Base-by-base conservation (phyloP, 1,140 invertebrate genomes). In the Matsumurasca onukii region DNA sequence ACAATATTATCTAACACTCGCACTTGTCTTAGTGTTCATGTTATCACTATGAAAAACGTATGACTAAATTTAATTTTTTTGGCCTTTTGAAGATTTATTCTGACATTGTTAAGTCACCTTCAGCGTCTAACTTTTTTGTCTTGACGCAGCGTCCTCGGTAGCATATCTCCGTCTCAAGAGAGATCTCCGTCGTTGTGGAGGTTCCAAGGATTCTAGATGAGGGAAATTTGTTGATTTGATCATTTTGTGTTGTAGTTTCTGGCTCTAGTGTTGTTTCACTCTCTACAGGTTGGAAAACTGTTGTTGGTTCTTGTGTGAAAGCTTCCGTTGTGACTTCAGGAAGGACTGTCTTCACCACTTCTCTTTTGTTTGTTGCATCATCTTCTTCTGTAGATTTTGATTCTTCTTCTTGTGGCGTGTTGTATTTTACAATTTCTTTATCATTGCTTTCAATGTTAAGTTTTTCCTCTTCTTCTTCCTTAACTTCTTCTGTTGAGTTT, bases 161-260 rank as follows among this genome's bases (percentile, higher is more conserved):
- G 74, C 91, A 93, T 57, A 93, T 93, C 80, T 93, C 91, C 22
- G 91, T 92, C 84, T 92, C 91, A 70, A 92, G 88, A 9, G 91
- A 91, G 31, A 92, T 84, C 80, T 91, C 89, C 0, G 89, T 90
- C 0, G 90, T 91, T 55, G 90, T 91, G 0, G 89, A 89, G 0
- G 90, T 90, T 70, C 87, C 84, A 13, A 89, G 75, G 2, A 79
- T 66, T 86, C 82, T 70, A 82, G 79, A 67, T n/a, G 13, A 3
- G 1, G 87, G 76, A 70, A 73, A 77, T 74, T 74, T 82, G 77
- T 70, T 81, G 70, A 34, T 73, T 73, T 73, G 78, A 74, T 63
- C 79, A 68, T 57, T 74, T 17, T 59, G 67, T 63, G 66, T 71
- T 1, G 69, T 67, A 9, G 59, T 22, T 70, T 74, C 59, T 65